Base-by-base conservation (phyloP, 2,797 vertebrate species). In the Alectoris magna region DNA sequence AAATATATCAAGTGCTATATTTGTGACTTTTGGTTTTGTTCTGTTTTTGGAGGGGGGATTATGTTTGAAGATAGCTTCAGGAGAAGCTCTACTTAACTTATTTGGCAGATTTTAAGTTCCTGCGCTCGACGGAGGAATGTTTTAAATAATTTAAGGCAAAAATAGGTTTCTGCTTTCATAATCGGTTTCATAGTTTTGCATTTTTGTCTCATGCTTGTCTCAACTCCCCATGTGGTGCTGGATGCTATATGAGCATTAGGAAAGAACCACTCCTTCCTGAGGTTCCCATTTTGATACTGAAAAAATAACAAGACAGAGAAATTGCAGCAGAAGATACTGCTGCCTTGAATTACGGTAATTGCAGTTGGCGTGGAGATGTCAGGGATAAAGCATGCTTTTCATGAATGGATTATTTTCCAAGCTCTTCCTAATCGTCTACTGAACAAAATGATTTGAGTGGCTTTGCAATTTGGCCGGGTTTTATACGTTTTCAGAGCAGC, bases 181-280 rank as follows among this genome's bases (percentile, higher is more conserved):
- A 39, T 14, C 41, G 2, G 18, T 41, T 70, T 72, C 12, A 2
- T 60, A 60, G 51, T 4, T 62, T n/a, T 34, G 8, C 4, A 5
- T 49, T 87, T 81, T 76, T 71, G 16, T 67, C 26, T 76, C 2
- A 0, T 55, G 58, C 41, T 81, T 79, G 21, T 16, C 18, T 82
- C 10, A 34, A 0, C 15, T 73, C 9, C 16, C 7, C 0, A 1
- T 10, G 1, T 38, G 46, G 8, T 10, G 18, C 41, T 36, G 64
- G 6, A 24, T 66, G 14, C 36, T 2, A 0, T 53, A 23, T 3
- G 51, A 83, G n/a, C 6, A 6, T 38, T 55, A 11, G n/a, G 34
- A 91, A 90, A 46, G 43, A 88, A 36, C 29, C 1, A 0, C 3
- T 41, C 27, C 39, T 88, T 56, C 29, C 18, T 13, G 22, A 84